Percentiles rank a stretch among this genome's conserved stretches.
phyloP scores from a whole-genome alignment of 2,113 vertebrate genomes.

The Numida meleagris region DNA sequence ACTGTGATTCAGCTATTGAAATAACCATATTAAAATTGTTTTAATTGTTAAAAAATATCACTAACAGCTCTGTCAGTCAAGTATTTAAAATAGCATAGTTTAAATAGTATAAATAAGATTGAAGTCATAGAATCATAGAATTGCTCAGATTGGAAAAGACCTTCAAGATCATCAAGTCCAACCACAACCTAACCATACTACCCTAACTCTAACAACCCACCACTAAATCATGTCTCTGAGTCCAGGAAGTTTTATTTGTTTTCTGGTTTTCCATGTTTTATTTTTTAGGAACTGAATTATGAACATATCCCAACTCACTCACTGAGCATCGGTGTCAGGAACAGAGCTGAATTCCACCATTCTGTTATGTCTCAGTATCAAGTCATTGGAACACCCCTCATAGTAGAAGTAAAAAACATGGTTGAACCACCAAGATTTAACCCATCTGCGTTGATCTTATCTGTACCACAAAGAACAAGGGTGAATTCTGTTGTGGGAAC shows the following conservation, averaged over 20 bases:
- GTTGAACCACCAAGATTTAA: conserved; percentile 82
- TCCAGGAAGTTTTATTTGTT: background rate
- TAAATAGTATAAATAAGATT: background rate
- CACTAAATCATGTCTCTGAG: too few relatives aligned
- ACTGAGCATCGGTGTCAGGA: conserved; percentile 82
- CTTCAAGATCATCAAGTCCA: too few relatives aligned
- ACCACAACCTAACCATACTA: too few relatives aligned
- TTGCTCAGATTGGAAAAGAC: too few relatives aligned
- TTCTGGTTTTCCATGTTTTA: background rate
- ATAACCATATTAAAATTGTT: background rate
- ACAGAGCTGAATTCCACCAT: conserved; percentile 85
- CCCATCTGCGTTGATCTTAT: conserved; percentile 72
- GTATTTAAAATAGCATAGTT: background rate
- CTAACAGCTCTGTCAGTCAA: background rate
- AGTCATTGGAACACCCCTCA: conserved; percentile 72
- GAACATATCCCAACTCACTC: conserved; percentile 80
- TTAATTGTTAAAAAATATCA: background rate
- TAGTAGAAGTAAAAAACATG: conserved; percentile 82
- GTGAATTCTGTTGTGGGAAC: conserved; percentile 72
- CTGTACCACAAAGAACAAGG: conserved; percentile 72
- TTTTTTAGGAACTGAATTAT: conserved; percentile 86
- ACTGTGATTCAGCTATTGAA: background rate
- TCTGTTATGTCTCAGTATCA: conserved; percentile 70
- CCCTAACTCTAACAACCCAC: too few relatives aligned
- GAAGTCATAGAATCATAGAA: too few relatives aligned